Evolutionary conservation across 2,888 invertebrate species (phyloP).

Genomic region (Bombylius major): DNA sequence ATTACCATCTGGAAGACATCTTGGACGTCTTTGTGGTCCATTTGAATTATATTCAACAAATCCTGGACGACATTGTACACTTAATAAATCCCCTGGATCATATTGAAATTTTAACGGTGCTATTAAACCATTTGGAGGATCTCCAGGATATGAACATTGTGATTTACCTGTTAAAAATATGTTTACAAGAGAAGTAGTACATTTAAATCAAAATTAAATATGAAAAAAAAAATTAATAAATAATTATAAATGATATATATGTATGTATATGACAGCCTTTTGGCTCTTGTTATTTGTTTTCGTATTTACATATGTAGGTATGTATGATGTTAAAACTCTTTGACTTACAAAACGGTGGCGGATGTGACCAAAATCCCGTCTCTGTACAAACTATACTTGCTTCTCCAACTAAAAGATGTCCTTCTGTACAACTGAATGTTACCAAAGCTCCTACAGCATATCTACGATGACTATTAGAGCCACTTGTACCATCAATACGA

Average conservation of each 20-base stretch:
- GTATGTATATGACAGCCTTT: not conserved
- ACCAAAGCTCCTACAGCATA: constrained; percentile 71
- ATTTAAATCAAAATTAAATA: too few relatives aligned
- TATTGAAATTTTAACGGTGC: constrained; percentile 60
- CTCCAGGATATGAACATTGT: constrained; percentile 58
- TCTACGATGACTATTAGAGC: constrained; percentile 40
- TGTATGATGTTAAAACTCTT: too few relatives aligned
- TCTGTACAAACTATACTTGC: constrained; percentile 76
- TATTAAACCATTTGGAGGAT: constrained; percentile 56
- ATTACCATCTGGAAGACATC: constrained; percentile 51
- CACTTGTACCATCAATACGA: constrained; percentile 38
- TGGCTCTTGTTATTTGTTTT: not conserved
- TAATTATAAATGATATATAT: too few relatives aligned
- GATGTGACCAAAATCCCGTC: constrained; percentile 78
- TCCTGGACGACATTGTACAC: constrained; percentile 55
- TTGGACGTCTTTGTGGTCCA: constrained; percentile 47
- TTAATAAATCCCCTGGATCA: constrained; percentile 58
- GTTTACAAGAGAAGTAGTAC: not conserved
- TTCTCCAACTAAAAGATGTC: constrained; percentile 53
- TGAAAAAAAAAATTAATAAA: not conserved
- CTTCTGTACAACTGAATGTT: constrained; percentile 60
- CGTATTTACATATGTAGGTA: too few relatives aligned
- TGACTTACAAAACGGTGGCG: constrained; percentile 62
- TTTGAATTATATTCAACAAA: constrained; percentile 40
- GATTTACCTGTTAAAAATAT: constrained; percentile 46